Evolutionary conservation across 2,113 vertebrate genomes (phyloP), one percentile per base, ranked within the genome.

Genomic region (Speoplatyrhinus poulsoni): DNA sequence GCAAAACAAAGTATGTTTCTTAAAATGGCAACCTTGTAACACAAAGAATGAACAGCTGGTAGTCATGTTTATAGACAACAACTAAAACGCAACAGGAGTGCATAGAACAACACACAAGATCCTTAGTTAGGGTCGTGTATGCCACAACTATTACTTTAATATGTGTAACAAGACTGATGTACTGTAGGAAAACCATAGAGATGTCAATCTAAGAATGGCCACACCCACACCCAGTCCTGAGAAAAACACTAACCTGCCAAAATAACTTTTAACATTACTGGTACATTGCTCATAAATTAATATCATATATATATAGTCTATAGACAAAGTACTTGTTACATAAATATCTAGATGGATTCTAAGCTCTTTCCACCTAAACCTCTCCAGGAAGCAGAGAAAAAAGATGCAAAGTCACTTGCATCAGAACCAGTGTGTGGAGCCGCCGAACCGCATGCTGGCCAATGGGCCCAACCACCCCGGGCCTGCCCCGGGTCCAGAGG

Each of bases 1-100:
- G 97, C 94, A 99, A 99, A 94, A 99, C 96, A 91, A 98, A 98
- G 97, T 99, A 92, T 92, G 96, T 94, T 65, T 74, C 52, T 76
- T 48, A 8, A 41, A 13, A n/a, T 52, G 3, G 16, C 13, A 55
- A 17, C 12, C 12, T 6, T 15, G 53, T 15, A 10, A 49, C 8
- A 49, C 8, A 49, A 49, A 49, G 12, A 49, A 12, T 54, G 13
- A 15, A n/a, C 53, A 12, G n/a, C 15, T 12, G 53, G 53, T n/a
- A 54, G 53, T 15, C 53, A 12, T 54, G 9, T 54, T 6, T 52
- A 52, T 9, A 52, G 12, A 15, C 49, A 52, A 52, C 13, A 52
- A 52, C 4, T 41, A 41, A 41, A 41, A 41, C 36, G 6, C 7
- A 7, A 41, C 7, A 41, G 4, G 36, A 41, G 36, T 41, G 7